A percentile compares a stretch with the other conserved stretches of the same genome.
phyloP scores from a whole-genome alignment of 2,888 invertebrate species.

The Neoaliturus tenellus region DNA sequence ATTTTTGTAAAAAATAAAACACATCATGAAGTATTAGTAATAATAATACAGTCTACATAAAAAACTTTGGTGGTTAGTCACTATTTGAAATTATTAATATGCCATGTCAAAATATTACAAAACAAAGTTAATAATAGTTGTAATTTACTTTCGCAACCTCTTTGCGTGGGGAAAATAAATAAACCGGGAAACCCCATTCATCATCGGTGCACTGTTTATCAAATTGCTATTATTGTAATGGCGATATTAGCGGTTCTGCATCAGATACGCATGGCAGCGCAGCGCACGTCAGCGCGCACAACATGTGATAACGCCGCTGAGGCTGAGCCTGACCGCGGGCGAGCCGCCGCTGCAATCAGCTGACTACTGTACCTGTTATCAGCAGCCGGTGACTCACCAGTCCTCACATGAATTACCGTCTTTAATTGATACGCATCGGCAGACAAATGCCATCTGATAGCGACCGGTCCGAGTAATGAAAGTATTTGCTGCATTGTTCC shows the following conservation, averaged over 20 bases:
- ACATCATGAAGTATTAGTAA: no score
- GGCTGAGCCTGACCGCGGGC: neutral
- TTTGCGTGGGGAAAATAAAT: neutral
- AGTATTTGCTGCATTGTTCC: slow-evolving; percentile 25
- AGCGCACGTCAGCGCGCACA: neutral
- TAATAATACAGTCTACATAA: no score
- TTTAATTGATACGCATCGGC: slow-evolving; percentile 30
- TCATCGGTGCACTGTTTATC: neutral
- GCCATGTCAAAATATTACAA: no score
- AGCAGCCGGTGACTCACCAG: neutral
- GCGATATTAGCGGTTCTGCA: neutral
- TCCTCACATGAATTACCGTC: slow-evolving; percentile 19
- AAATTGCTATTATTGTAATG: neutral
- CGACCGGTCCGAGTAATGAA: neutral
- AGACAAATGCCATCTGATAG: slow-evolving; percentile 12
- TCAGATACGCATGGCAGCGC: neutral
- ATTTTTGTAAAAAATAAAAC: no score
- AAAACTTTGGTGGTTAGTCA: no score
- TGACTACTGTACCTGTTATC: neutral
- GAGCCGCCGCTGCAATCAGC: neutral
- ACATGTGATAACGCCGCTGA: neutral
- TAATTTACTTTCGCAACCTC: neutral
- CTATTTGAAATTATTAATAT: no score
- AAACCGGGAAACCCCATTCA: no score
- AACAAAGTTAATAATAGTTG: neutral